These are phyloP conservation scores for Malurus cyaneus DNA, from an alignment of 2,113 vertebrate genomes.

Conservation along the genomic window DNA sequence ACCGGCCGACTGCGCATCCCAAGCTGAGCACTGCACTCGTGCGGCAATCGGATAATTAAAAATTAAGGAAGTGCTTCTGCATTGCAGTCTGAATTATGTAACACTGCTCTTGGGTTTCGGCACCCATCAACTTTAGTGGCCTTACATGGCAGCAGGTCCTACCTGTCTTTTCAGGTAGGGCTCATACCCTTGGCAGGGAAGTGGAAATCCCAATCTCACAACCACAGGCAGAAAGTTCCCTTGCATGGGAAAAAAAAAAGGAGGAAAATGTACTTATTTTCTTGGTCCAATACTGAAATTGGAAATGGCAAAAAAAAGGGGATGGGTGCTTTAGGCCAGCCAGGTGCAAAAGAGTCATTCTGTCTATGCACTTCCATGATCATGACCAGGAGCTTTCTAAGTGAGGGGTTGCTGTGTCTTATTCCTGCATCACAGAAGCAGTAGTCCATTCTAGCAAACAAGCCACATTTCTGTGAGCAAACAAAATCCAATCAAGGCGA, in stretches of 20 bases:
- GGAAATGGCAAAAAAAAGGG: not conserved
- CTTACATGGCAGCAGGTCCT: not conserved
- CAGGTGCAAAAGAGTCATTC: not conserved
- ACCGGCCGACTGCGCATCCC: not conserved
- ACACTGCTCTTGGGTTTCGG: not conserved
- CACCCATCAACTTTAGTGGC: slow-evolving; percentile 1
- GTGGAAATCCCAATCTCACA: not conserved
- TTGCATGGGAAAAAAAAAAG: rapidly evolving
- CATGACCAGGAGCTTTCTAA: not conserved
- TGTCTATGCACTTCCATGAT: rapidly evolving
- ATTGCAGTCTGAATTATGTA: slow-evolving; percentile 67
- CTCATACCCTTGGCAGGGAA: rapidly evolving
- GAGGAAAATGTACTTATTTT: not conserved
- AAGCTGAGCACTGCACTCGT: rapidly evolving
- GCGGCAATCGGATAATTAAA: slow-evolving; percentile 59
- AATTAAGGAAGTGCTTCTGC: slow-evolving; percentile 64
- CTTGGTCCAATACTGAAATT: not conserved
- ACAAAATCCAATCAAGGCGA: not conserved
- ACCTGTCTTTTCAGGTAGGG: not conserved
- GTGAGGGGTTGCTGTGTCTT: rapidly evolving
- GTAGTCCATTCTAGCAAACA: not conserved
- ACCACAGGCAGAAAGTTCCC: not conserved
- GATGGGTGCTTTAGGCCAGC: not conserved
- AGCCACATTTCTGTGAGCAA: not conserved
- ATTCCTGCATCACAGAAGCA: not conserved